Base-by-base conservation (phyloP, 2,888 invertebrate species). In the Eupelmus urozonus region DNA sequence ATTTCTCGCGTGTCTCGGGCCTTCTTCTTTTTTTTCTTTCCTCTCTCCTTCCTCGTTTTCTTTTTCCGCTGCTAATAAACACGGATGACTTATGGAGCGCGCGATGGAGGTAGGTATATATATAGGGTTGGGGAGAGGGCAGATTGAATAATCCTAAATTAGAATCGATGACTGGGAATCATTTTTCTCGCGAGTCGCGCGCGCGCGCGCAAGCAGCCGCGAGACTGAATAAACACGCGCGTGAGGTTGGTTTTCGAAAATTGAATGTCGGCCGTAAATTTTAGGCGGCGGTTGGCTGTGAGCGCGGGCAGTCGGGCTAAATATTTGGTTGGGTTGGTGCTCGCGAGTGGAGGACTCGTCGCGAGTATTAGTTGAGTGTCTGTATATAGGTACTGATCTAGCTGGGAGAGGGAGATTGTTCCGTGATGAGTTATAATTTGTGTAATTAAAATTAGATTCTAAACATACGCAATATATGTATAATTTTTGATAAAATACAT, bases 251-350 rank as follows among this genome's bases (percentile, higher is more conserved):
- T 77, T 77, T 77, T 77, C 40, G 27, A 66, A 77, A 77, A 77
- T 77, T 77, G 66, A 77, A 77, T 66, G 77, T 71, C 77, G 51
- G 77, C 51, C 66, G 71, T 77, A 77, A 77, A 77, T 77, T 55
- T 57, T n/a, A n/a, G n/a, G n/a, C n/a, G n/a, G n/a, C n/a, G n/a
- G 55, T 13, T 16, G 9, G 9, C 9, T 34, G 3, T 7, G 7
- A 45, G 3, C 1, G 53, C 67, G 27, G 27, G 4, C 1, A 16
- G 34, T 13, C 62, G 34, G 45, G 53, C 27, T 25, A 16, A 45
- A 45, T 16, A 34, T 34, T 34, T 34, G 34, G 34, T 34, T n/a
- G n/a, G n/a, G n/a, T n/a, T 3, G 34, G 9, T 5, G 9, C 34
- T 34, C 34, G 34, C 34, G 34, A 34, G 34, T 9, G 34, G 3